Base-by-base conservation (phyloP, 2,797 vertebrate species). In the Sitta carolinensis region DNA sequence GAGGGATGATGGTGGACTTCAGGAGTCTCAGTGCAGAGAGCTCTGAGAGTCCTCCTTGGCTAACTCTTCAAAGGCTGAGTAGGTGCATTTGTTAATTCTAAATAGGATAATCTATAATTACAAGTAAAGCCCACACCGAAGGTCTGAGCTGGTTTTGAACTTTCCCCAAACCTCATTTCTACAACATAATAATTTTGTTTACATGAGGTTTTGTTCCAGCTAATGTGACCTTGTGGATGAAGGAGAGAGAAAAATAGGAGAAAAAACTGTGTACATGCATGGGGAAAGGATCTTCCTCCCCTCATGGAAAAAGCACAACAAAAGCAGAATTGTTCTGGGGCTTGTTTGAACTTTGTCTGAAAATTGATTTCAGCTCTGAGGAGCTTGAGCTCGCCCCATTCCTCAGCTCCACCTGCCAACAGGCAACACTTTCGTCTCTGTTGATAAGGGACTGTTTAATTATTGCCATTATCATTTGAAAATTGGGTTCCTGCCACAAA, bases 361-460 rank as follows among this genome's bases (percentile, higher is more conserved):
- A 94, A 95, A 86, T 83, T 55, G 72, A 87, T 91, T 90, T 91
- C 54, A 29, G 93, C 87, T 75, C 57, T 15, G 25, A 85, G 80
- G 58, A 94, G 63, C 7, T 76, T 9, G 15, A 13, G 79, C 92
- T 84, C 27, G 13, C 68, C 78, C 73, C 3, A 0, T 55, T 93
- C 94, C 27, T 8, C 17, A 50, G 91, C 94, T 79, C 81, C 61
- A 84, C 89, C 89, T 95, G 94, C 92, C 67, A 92, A 95, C 59
- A 42, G 19, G 59, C 42, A 59, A 62, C 66, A 59, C 74, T 85
- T 95, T 94, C 54, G 80, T 91, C 84, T 85, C 25, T 18, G 73
- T 94, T 95, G 97, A 97, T 97, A 97, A 97, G 95, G 93, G 93
- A 73, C 91, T 93, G 96, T 97, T 96, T 97, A 97, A 98, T 98